These are phyloP conservation scores for Falco peregrinus DNA, from an alignment of 2,797 vertebrate species.

Conservation along the genomic window DNA sequence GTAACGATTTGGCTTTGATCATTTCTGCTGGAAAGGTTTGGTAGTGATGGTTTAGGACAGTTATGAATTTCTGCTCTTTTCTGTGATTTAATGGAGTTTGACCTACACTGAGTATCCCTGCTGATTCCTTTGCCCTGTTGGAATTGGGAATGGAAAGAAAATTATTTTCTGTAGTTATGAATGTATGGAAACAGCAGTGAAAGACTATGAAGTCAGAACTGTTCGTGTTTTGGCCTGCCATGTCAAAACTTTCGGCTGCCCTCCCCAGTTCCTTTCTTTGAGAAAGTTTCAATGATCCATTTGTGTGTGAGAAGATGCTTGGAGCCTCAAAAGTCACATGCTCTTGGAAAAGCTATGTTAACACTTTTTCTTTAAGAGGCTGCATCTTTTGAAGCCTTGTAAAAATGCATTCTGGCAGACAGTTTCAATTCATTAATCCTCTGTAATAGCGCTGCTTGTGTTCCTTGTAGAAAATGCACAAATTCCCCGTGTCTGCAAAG, in stretches of 20 bases:
- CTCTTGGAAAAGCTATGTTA: neutral
- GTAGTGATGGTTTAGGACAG: neutral
- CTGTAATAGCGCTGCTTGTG: neutral
- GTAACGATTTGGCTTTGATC: neutral
- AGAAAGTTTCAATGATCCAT: neutral
- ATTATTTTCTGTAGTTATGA: neutral
- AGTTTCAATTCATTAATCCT: neutral
- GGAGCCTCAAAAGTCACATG: neutral
- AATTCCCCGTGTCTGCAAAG: neutral
- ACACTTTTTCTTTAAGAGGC: neutral
- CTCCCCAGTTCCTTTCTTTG: neutral
- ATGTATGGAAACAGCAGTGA: neutral
- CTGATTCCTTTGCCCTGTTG: neutral
- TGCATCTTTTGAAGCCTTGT: neutral
- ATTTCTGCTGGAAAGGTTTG: constrained; percentile 4
- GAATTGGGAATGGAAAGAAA: constrained; percentile 11
- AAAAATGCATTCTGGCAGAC: neutral
- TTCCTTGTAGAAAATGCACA: neutral
- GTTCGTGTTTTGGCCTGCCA: neutral
- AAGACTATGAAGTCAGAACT: neutral
- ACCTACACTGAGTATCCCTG: neutral
- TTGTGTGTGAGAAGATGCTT: neutral
- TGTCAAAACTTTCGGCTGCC: neutral
- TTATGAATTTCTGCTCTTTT: neutral
- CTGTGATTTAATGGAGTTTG: constrained; percentile 18